Evolutionary conservation across 2,113 vertebrate species (phyloP), one percentile per base, ranked within the genome.

Genomic region (Lepisosteus osseus): DNA sequence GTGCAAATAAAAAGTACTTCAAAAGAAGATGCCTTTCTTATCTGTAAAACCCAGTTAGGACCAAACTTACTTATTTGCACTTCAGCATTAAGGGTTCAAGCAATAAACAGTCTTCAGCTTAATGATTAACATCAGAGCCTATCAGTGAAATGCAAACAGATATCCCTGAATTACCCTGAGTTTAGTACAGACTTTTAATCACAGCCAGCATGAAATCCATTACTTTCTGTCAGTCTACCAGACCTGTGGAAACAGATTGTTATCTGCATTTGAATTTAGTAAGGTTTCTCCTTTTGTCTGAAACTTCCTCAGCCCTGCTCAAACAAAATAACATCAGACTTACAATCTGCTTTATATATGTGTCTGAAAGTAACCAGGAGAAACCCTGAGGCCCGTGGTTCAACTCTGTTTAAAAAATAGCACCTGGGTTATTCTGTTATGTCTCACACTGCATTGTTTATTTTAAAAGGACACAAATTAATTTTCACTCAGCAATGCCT

Each of bases 111-210:
- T 54, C 56, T 66, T 29, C 9, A 2, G 63, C 42, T 57, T 84
- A 78, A 71, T 72, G 89, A 90, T 89, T 92, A 86, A 79, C 82
- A 83, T 94, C 92, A 87, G 85, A 85, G 81, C 57, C 84, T 86
- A 72, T 92, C 87, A 86, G 80, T 74, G 78, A 67, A 82, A 79
- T 92, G 92, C 94, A 91, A 85, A 88, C 85, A 81, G 88, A 92
- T 95, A 93, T 94, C 94, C 87, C 84, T 87, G 83, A 92, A 92
- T 93, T 93, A 94, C 91, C 88, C 80, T 73, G 85, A 83, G 80
- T 82, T 91, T 89, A 85, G 81, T 84, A 79, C 84, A 90, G 89
- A 83, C 90, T 90, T 87, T 87, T 74, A 90, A 83, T 90, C 92
- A 92, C 86, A 85, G 76, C 80, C 82, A 83, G 86, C 89, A 83